phyloP scores from a whole-genome alignment of 2,888 invertebrate genomes.

The Mesopsocus fuscifrons region DNA sequence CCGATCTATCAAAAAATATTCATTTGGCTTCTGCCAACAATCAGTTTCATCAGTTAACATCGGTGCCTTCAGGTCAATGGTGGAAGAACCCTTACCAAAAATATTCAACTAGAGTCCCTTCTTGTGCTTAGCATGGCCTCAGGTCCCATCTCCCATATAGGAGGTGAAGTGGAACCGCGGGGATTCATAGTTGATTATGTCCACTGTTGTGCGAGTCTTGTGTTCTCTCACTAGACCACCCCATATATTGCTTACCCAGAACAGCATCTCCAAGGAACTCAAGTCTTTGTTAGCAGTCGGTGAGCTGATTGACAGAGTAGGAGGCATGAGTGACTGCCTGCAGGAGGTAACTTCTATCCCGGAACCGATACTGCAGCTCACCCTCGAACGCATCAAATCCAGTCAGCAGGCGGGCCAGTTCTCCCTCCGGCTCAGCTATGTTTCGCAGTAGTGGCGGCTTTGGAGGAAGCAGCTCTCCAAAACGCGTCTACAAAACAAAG shows the following conservation, averaged over 20 bases:
- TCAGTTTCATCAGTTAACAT: no score
- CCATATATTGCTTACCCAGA: conserved; percentile 30
- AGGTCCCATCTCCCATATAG: no score
- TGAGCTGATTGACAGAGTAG: conserved; percentile 80
- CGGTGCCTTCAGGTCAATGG: no score
- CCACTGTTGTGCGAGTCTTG: no score
- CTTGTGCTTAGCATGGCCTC: no score
- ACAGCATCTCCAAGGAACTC: conserved; percentile 95
- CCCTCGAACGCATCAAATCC: conserved; percentile 67
- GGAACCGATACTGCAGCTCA: conserved; percentile 70
- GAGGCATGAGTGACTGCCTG: conserved; percentile 98
- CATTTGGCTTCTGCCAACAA: no score
- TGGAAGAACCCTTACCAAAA: no score
- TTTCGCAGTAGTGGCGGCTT: conserved; percentile 62
- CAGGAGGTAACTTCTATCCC: conserved; percentile 73
- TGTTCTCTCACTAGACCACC: no score
- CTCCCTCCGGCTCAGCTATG: conserved; percentile 45
- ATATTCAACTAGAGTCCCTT: no score
- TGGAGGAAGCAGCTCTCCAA: conserved; percentile 59
- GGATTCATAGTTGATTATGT: no score
- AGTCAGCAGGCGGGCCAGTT: conserved; percentile 47
- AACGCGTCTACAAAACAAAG: conserved; percentile 31
- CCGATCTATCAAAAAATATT: no score
- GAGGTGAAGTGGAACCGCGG: no score
- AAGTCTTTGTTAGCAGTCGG: conserved; percentile 94